phyloP scores from a whole-genome alignment of 2,113 vertebrate species.

The Noturus placidus region DNA sequence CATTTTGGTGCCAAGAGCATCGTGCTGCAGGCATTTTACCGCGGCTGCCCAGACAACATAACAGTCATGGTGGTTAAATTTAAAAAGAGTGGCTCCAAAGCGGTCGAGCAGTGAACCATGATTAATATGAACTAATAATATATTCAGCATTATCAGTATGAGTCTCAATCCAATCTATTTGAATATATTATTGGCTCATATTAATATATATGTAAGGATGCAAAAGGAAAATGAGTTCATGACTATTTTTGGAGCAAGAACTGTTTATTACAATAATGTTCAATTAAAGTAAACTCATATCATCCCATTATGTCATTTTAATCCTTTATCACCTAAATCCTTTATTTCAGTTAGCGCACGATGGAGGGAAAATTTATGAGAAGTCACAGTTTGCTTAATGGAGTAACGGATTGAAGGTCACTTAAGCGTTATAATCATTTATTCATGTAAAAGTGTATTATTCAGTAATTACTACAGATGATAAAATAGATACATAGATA shows the following conservation, averaged over 20 bases:
- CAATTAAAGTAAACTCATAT: slow-evolving; percentile 10
- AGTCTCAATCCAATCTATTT: background rate
- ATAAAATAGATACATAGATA: background rate
- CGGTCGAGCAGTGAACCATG: slow-evolving; percentile 73
- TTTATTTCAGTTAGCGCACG: background rate
- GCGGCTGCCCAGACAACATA: slow-evolving; percentile 97
- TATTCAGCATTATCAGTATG: background rate
- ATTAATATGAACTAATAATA: background rate
- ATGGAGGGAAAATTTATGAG: background rate
- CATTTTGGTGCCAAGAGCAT: slow-evolving; percentile 98
- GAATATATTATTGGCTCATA: slow-evolving; percentile 43
- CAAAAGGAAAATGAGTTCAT: slow-evolving; percentile 40
- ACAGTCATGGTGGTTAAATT: slow-evolving; percentile 99
- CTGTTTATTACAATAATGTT: slow-evolving; percentile 55
- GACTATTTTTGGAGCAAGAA: slow-evolving; percentile 60
- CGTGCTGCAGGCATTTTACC: slow-evolving; percentile 96
- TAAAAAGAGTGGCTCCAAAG: slow-evolving; percentile 83
- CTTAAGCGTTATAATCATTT: background rate
- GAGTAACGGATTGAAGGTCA: background rate
- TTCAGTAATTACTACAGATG: background rate
- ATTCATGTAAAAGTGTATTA: background rate
- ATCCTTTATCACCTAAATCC: background rate
- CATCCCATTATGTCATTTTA: background rate
- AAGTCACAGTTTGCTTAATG: background rate
- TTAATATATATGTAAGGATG: slow-evolving; percentile 53